Evolutionary conservation across 1,140 invertebrate genomes (phyloP), one percentile per base, ranked within the genome.

Genomic region (Trypoxylus dichotomus): DNA sequence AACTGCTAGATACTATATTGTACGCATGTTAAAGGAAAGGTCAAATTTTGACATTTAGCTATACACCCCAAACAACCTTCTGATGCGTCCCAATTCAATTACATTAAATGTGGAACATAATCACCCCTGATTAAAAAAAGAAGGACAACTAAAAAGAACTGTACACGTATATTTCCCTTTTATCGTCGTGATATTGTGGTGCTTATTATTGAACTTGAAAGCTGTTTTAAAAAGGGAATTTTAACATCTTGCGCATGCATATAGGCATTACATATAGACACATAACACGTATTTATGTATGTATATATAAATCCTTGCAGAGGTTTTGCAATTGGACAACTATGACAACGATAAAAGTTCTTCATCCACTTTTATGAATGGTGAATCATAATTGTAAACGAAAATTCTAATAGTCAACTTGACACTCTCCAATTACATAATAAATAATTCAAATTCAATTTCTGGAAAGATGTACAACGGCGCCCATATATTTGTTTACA

Each of bases 361-460:
- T 54, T 75, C n/a, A 15, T 41, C 37, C 43, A 25, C 32, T 7
- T 37, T 37, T 5, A 37, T 37, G 32, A 37, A 8, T 37, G 32
- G 10, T 37, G 32, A 37, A 8, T 37, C 32, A 37, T 37, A 37
- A 37, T 37, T 37, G 32, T 37, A 37, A 37, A 37, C 32, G 32
- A 37, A 37, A 37, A 37, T 8, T 37, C 5, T 37, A 8, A 37
- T 37, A 37, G 32, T 8, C 32, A 37, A 47, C 43, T 47, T 47
- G 43, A 15, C 43, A 47, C 43, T 47, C 27, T 74, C 72, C 19
- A 74, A 32, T 21, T 32, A 42, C 72, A 25, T 25, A 27, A 78
- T 78, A 76, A 78, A 80, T 80, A 79, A 80, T 80, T 73, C 77
- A 79, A 79, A 80, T 79, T 79, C 41, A 80, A 80, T 80, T 79